Evolutionary conservation across 2,888 invertebrate species (phyloP).

Genomic region (Pecten maximus): DNA sequence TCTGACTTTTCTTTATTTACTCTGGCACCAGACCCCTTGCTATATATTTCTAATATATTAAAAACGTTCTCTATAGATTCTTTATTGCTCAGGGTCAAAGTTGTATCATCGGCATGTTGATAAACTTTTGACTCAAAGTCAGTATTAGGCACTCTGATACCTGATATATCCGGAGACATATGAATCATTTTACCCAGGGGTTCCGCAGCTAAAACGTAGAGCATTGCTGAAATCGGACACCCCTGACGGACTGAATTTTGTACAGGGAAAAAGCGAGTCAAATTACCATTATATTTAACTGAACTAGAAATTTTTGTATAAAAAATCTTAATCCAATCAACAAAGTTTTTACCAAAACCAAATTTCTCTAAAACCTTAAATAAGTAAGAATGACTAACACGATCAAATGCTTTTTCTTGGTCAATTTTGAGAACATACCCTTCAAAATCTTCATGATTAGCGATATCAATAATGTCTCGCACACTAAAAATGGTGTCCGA

Average conservation of each 20-base stretch:
- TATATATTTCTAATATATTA: constrained; percentile 38
- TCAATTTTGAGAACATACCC: too few species aligned
- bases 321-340: constrained; percentile 41
- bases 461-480: too few species aligned
- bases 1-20: constrained; percentile 40
- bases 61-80: constrained; percentile 38
- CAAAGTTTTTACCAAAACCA: constrained; percentile 44
- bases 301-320: constrained; percentile 38
- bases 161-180: constrained; percentile 30
- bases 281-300: constrained; percentile 45
- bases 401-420: too few species aligned
- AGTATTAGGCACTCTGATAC: constrained; percentile 27
- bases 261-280: not conserved
- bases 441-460: too few species aligned
- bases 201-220: constrained; percentile 41
- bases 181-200: constrained; percentile 4
- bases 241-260: constrained; percentile 41
- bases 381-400: too few species aligned
- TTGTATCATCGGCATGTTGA: constrained; percentile 38
- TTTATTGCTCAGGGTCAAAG: constrained; percentile 34
- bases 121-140: not conserved
- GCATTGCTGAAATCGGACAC: constrained; percentile 40
- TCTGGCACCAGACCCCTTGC: constrained; percentile 23
- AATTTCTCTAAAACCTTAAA: too few species aligned
- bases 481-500: too few species aligned